phyloP scores from a whole-genome alignment of 2,797 vertebrate species.

The Limosa lapponica region DNA sequence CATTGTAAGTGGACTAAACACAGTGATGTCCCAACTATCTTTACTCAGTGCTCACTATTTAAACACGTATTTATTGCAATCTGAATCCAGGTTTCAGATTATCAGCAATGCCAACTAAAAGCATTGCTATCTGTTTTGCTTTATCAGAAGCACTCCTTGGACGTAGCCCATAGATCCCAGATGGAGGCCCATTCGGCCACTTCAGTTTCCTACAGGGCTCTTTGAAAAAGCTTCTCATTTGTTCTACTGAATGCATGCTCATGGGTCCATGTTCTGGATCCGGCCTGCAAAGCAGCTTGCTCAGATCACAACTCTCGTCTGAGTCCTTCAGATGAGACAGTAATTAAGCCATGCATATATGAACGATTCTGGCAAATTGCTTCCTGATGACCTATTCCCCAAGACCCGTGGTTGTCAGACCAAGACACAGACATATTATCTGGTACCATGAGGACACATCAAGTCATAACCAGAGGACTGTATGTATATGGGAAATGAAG shows the following conservation, averaged over 20 bases:
- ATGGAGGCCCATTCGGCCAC: background rate
- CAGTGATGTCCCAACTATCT: background rate
- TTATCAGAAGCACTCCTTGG: background rate
- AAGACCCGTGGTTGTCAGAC: background rate
- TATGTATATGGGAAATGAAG: background rate
- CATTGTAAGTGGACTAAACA: background rate
- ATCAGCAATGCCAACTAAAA: background rate
- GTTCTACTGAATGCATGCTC: background rate
- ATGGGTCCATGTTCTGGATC: background rate
- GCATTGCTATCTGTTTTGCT: background rate
- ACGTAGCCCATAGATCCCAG: background rate
- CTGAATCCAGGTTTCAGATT: background rate
- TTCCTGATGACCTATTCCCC: background rate
- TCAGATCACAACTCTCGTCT: background rate
- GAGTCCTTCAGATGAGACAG: background rate
- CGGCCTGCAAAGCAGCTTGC: fast-evolving
- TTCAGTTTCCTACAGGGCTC: background rate
- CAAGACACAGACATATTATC: background rate
- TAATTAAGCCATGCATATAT: background rate
- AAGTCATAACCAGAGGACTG: background rate
- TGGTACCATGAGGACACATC: fast-evolving
- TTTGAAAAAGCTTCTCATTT: background rate
- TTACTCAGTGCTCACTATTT: background rate
- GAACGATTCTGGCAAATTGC: background rate
- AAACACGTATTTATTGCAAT: background rate